phyloP scores from a whole-genome alignment of 1,140 invertebrate genomes.

The Stegodyphus dumicola region DNA sequence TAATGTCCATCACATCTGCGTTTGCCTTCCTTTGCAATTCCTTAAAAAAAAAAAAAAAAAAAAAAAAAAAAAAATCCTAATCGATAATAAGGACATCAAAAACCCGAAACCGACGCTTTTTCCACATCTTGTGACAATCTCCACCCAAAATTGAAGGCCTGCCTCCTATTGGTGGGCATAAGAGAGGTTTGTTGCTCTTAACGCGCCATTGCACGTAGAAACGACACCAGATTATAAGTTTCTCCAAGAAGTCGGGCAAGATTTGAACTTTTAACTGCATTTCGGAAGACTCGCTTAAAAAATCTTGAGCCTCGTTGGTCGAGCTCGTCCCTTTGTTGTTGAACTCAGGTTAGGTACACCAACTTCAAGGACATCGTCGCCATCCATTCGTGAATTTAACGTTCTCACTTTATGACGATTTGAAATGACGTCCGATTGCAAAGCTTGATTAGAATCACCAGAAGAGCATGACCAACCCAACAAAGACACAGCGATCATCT shows the following conservation, averaged over 20 bases:
- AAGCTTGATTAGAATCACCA: too few relatives aligned
- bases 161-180: constrained; percentile 17
- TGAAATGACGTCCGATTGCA: too few relatives aligned
- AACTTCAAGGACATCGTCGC: constrained; percentile 50
- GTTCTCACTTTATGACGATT: not conserved
- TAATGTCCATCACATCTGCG: too few relatives aligned
- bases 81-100: constrained; percentile 45
- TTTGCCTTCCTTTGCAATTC: too few relatives aligned
- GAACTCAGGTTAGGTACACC: constrained; percentile 32
- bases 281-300: constrained; percentile 7
- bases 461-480: too few relatives aligned
- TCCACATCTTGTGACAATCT: constrained; percentile 52
- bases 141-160: not conserved
- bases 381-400: constrained; percentile 36
- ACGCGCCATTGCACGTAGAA: constrained; percentile 41
- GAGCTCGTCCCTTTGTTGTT: constrained; percentile 29
- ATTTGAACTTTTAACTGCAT: constrained; percentile 59
- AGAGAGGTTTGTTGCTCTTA: constrained; percentile 50
- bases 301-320: not conserved
- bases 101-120: constrained; percentile 21
- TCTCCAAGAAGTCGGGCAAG: constrained; percentile 27
- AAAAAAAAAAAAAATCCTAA: not conserved
- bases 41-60: not conserved
- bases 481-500: too few relatives aligned
- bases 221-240: constrained; percentile 55